These are phyloP conservation scores for Platerodrilus igneus DNA, from an alignment of 2,888 invertebrate species.

Conservation along the genomic window DNA sequence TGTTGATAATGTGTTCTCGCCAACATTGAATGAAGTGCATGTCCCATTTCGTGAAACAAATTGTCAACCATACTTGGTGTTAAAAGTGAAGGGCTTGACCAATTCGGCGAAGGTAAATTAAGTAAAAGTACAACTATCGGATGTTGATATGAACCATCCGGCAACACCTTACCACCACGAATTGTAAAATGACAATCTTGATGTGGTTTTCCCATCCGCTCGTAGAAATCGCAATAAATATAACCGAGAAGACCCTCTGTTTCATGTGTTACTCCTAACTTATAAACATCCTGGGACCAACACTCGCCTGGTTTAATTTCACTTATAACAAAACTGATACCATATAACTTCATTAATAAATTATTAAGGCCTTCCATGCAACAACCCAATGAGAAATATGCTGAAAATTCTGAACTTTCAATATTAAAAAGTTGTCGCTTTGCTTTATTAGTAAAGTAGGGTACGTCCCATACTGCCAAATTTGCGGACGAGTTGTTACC, in stretches of 20 bases:
- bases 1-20: constrained; percentile 76
- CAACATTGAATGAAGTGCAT: constrained; percentile 98
- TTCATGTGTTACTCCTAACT: constrained; percentile 84
- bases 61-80: constrained; percentile 87
- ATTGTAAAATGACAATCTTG: constrained; percentile 99
- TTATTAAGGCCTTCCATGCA: constrained; percentile 97
- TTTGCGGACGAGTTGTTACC: constrained; percentile 31
- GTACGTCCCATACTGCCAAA: constrained; percentile 79
- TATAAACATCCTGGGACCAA: constrained; percentile 75
- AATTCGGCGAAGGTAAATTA: constrained; percentile 73
- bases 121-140: constrained; percentile 93
- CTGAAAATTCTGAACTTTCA: constrained; percentile 68
- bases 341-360: constrained; percentile 78
- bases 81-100: constrained; percentile 73
- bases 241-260: constrained; percentile 74
- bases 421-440: constrained; percentile 67
- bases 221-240: constrained; percentile 97
- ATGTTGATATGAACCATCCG: constrained; percentile 80
- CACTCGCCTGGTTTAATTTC: constrained; percentile 70
- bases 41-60: constrained; percentile 98
- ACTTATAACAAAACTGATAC: constrained; percentile 69
- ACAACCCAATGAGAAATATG: constrained; percentile 86
- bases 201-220: constrained; percentile 84
- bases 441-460: constrained; percentile 74
- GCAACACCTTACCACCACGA: constrained; percentile 77